phyloP scores from a whole-genome alignment of 2,888 invertebrate genomes.

The Hermaeophaga mercurialis region DNA sequence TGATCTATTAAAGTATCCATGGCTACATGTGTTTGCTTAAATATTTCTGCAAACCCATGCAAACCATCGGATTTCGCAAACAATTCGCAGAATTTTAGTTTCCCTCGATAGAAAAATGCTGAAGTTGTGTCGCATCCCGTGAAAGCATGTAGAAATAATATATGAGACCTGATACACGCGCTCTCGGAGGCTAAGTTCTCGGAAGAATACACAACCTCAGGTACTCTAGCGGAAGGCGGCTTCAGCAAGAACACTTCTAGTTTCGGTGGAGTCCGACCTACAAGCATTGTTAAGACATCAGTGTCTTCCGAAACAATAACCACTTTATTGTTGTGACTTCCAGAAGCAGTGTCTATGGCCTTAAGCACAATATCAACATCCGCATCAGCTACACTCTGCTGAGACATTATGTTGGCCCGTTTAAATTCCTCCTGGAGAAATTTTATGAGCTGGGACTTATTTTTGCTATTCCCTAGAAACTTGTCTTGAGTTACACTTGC shows the following conservation, averaged over 20 bases:
- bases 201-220: slow-evolving; percentile 1
- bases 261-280: slow-evolving; percentile 2
- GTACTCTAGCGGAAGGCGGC: neutral
- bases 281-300: neutral
- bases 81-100: neutral
- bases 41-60: neutral
- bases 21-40: neutral
- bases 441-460: neutral
- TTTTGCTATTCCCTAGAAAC: neutral
- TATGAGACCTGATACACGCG: neutral
- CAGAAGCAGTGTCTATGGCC: slow-evolving; percentile 1
- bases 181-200: neutral
- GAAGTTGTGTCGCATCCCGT: neutral
- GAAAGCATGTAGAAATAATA: neutral
- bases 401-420: neutral
- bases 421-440: neutral
- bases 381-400: neutral
- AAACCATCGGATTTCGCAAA: neutral
- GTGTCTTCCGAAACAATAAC: slow-evolving; percentile 4
- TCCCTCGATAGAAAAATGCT: neutral
- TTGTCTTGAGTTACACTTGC: neutral
- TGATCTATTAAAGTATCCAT: neutral
- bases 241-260: slow-evolving; percentile 1
- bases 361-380: slow-evolving; percentile 5
- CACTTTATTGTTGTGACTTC: slow-evolving; percentile 1